Evolutionary conservation across 2,113 vertebrate genomes (phyloP).

Genomic region (Caretta caretta): DNA sequence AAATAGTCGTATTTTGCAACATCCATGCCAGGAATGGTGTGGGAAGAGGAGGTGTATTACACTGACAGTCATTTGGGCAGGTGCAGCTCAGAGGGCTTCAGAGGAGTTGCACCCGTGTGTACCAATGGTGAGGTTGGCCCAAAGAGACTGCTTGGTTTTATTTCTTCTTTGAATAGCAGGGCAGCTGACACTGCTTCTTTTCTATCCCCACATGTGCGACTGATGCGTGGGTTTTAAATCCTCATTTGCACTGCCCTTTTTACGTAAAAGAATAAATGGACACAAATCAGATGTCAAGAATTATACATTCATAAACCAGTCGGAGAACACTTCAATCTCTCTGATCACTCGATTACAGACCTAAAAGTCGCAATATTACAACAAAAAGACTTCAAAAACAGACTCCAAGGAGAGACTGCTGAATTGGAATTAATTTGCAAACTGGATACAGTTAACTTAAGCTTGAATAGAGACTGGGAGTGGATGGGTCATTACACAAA

Average conservation of each 20-base stretch:
- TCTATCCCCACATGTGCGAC: background rate
- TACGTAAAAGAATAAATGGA: too few species aligned
- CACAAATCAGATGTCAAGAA: too few species aligned
- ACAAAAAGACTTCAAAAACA: too few species aligned
- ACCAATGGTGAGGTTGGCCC: background rate
- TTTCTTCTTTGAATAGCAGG: background rate
- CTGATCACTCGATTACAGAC: too few species aligned
- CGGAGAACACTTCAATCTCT: too few species aligned
- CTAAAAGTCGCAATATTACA: too few species aligned
- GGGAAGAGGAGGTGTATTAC: background rate
- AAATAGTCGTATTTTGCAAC: background rate
- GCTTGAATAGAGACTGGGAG: too few species aligned
- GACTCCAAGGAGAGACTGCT: too few species aligned
- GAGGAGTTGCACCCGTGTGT: rapidly evolving
- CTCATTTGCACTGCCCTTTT: background rate
- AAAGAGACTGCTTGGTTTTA: background rate
- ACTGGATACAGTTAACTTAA: too few species aligned
- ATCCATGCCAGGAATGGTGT: background rate
- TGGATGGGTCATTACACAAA: too few species aligned
- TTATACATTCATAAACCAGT: too few species aligned
- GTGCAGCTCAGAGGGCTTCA: background rate
- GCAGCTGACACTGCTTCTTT: background rate
- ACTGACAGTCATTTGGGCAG: background rate
- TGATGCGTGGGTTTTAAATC: background rate
- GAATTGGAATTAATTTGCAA: too few species aligned